phyloP scores from a whole-genome alignment of 1,140 invertebrate genomes.

The Adelges cooleyi region DNA sequence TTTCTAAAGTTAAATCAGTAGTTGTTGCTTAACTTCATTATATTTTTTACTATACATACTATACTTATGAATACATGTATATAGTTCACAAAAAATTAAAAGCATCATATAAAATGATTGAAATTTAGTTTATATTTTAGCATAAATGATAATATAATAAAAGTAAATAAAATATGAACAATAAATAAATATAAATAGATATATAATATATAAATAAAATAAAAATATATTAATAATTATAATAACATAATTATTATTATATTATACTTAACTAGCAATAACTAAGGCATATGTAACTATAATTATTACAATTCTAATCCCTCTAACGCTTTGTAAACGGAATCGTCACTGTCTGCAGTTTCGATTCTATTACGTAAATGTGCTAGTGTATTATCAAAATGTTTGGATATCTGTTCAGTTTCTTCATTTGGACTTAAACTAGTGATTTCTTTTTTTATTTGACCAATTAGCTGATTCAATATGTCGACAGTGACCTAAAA shows the following conservation, averaged over 20 bases:
- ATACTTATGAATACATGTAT: no score
- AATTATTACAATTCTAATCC: conserved; percentile 18
- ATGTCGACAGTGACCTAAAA: conserved; percentile 55
- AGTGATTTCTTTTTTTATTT: conserved; percentile 83
- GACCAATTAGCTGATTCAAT: conserved; percentile 76
- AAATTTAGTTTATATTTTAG: no score
- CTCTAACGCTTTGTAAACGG: conserved; percentile 23
- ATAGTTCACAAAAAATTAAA: no score
- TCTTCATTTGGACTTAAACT: conserved; percentile 89
- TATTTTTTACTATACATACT: no score
- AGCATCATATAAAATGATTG: no score
- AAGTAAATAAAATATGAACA: conserved; percentile 9
- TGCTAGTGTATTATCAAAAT: conserved; percentile 79
- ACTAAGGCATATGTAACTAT: neutral
- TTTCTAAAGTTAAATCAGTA: no score
- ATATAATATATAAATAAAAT: conserved; percentile 6
- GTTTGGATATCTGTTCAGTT: conserved; percentile 89
- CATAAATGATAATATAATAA: neutral
- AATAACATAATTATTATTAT: conserved; percentile 4
- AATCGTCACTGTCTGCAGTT: conserved; percentile 37
- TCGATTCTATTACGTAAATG: conserved; percentile 54
- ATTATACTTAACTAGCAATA: conserved; percentile 1
- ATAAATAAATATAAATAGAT: conserved; percentile 6
- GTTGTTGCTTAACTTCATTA: no score
- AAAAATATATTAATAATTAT: conserved; percentile 15